A percentile compares a stretch with the other conserved stretches of the same genome.
These are phyloP conservation scores for Liparis tanakae DNA, from an alignment of 2,797 vertebrate species.

Conservation along the genomic window DNA sequence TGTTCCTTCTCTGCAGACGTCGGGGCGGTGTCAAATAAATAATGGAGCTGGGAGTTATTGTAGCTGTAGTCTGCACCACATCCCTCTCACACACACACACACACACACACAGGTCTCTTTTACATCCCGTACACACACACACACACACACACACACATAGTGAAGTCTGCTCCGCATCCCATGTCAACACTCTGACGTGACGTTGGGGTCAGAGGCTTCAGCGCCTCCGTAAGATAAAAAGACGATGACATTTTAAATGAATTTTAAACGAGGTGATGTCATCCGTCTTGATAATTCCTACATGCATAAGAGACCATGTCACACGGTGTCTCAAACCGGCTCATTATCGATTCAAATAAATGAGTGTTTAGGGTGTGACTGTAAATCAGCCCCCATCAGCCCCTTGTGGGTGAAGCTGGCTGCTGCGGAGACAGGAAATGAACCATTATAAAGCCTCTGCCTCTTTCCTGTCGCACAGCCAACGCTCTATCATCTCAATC, in stretches of 20 bases:
- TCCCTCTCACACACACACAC: conserved; percentile 39
- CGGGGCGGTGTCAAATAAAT: conserved; percentile 25
- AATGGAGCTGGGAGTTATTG: conserved; percentile 49
- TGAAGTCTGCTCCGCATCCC: conserved; percentile 48
- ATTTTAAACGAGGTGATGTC: background rate
- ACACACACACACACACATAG: conserved; percentile 4
- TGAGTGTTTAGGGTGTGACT: background rate
- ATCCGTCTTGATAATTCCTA: too few species aligned
- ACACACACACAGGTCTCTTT: too few species aligned
- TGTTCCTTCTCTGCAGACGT: conserved; percentile 26
- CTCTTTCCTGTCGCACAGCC: conserved; percentile 54
- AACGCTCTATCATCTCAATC: conserved; percentile 54
- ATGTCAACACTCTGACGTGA: conserved; percentile 21
- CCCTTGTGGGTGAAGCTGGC: conserved; percentile 3
- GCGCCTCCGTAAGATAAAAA: too few species aligned
- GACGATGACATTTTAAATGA: background rate
- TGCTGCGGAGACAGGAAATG: conserved; percentile 45
- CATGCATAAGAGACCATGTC: background rate
- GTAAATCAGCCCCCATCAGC: background rate
- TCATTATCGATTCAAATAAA: background rate
- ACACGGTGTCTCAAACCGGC: background rate
- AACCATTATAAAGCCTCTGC: conserved; percentile 46
- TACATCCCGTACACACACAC: background rate
- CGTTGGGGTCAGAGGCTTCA: background rate
- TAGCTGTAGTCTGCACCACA: conserved; percentile 58